Conservation (phyloP, 2,888 invertebrate species). For the Julus scandinavius region DNA sequence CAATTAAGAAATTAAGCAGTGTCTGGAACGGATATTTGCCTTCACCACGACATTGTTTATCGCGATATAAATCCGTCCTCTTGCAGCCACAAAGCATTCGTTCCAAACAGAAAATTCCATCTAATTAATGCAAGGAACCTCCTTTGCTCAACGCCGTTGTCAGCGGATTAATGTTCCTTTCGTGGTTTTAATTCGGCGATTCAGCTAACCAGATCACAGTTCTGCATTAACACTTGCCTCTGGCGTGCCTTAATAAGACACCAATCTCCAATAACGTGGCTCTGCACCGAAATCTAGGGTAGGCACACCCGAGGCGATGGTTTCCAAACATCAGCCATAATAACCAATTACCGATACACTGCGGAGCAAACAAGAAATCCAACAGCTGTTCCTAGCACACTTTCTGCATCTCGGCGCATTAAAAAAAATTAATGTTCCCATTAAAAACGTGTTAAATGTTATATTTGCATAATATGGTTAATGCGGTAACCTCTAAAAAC, state of each 20-base stretch:
- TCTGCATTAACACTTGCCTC: neutral
- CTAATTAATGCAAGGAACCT: conserved; percentile 24
- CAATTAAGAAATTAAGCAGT: conserved; percentile 7
- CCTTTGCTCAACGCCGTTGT: neutral
- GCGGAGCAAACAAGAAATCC: conserved; percentile 3
- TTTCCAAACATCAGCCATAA: neutral
- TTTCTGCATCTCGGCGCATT: neutral
- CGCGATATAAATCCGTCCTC: neutral
- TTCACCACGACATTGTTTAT: neutral
- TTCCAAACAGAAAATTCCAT: conserved; percentile 2
- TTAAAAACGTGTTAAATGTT: conserved; percentile 23
- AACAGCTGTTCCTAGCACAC: conserved; percentile 9
- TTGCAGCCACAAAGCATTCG: conserved; percentile 7
- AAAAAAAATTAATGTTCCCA: conserved; percentile 8
- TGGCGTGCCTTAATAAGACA: neutral
- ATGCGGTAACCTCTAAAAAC: conserved; percentile 31
- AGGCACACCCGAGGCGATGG: neutral
- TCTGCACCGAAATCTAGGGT: neutral
- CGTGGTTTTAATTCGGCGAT: conserved; percentile 33
- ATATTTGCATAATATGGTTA: conserved; percentile 26
- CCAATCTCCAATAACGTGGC: neutral
- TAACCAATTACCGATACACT: conserved; percentile 8
- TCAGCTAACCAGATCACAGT: conserved; percentile 20
- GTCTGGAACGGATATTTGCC: neutral
- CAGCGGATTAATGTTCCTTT: conserved; percentile 8